Evolutionary conservation across 2,113 vertebrate species (phyloP), one percentile per base, ranked within the genome.

Genomic region (Myodes glareolus): DNA sequence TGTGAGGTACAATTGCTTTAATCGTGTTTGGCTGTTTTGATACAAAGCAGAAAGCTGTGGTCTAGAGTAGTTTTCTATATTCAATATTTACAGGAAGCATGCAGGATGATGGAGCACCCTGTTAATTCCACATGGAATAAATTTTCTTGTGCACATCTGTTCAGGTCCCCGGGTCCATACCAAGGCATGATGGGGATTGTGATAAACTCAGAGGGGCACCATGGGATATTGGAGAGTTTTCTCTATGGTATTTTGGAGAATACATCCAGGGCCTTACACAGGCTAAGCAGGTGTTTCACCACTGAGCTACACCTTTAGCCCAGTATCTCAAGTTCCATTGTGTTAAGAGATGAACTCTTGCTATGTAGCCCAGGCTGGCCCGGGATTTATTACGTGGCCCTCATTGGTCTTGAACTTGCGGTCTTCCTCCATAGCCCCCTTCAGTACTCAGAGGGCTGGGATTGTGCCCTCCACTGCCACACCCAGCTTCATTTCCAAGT

Each of bases 1-100:
- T 99, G 99, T 52, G 98, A 99, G 99, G 99, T 99, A 98, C 27
- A 2, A 2, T 82, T 42, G n/a, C 23, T 12, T 94, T 88, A 13
- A 39, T 93, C 19, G 92, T 13, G 7, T 73, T 90, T 95, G 93
- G 29, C 27, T 61, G 73, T 45, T 78, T 87, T 84, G 10, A n/a
- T 42, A 39, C 9, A 55, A 88, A 68, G 82, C 33, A 81, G 76
- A 52, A 76, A 96, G 68, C 29, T 75, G 47, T 93, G 52, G 23
- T 91, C n/a, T 42, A 6, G 27, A 55, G 68, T 25, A 16, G 61
- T 73, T 72, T 91, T 16, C 14, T 39, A 52, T 12, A 72, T 82
- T 39, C 87, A 39, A 1, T 70, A 52, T 55, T 87, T 76, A 33
- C 50, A 70, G 50, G 73, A 63, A 93, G 55, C 70, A 87, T 87